Percentiles rank a stretch among this genome's conserved stretches.
phyloP scores from a whole-genome alignment of 2,888 invertebrate genomes.

The Congeria kusceri region DNA sequence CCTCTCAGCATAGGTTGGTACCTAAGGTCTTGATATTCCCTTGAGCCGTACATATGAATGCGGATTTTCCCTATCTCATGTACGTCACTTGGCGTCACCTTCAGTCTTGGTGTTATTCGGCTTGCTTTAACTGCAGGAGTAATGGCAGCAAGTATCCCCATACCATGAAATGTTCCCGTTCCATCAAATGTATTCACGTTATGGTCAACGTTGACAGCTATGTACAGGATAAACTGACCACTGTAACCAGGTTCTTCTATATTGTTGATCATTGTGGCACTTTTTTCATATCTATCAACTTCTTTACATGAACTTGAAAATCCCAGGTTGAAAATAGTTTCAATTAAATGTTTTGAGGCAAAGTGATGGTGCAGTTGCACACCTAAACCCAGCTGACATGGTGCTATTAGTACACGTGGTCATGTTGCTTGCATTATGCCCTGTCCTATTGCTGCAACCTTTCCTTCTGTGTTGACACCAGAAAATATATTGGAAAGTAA shows the following conservation, averaged over 20 bases:
- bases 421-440: no score
- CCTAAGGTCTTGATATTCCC: not conserved
- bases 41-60: not conserved
- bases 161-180: conserved; percentile 34
- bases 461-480: no score
- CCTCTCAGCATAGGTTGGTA: not conserved
- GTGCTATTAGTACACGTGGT: no score
- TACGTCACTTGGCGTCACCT: not conserved
- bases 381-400: no score
- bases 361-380: no score
- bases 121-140: conserved; percentile 17
- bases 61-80: conserved; percentile 7
- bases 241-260: conserved; percentile 3
- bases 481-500: no score
- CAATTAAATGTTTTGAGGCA: no score
- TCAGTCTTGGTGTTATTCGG: not conserved
- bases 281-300: conserved; percentile 22
- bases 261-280: conserved; percentile 8
- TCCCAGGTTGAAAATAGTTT: no score
- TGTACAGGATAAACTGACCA: conserved; percentile 29
- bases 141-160: conserved; percentile 18
- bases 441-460: no score
- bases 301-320: no score
- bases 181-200: conserved; percentile 30
- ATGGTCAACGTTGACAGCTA: conserved; percentile 43